Evolutionary conservation across 35 echinoderm and acorn worm genomes (phyloP), one percentile per base, ranked within the genome.

Genomic region (Nesometra sesokonis): DNA sequence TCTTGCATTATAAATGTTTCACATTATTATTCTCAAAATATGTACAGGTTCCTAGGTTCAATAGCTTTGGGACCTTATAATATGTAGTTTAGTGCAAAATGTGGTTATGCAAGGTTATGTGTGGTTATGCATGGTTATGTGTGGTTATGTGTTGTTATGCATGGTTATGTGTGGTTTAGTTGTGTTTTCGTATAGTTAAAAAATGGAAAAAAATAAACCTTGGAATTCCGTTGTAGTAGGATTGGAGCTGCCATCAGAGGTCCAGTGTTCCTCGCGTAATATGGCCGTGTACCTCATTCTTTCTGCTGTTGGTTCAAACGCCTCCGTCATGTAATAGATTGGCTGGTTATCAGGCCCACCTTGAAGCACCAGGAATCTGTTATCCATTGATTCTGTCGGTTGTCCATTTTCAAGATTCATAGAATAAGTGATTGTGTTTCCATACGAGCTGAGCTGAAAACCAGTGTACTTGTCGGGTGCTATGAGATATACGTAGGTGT

Each of bases 401-500:
- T 5, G 77, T 5, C 95, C 95, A 13, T 76, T 86, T 27, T 91
- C 91, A 0, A 93, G 83, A 31, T 91, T 91, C 82, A 90, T 84
- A 11, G 81, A 77, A 77, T 88, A 88, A 17, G 78, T 77, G 33
- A 97, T 57, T 0, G 13, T 39, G n/a, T 84, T 46, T 2, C 89
- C 85, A 80, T 97, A 97, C 1, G 84, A 88, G 35, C 86, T 88
- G 13, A 97, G 57, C 37, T 93, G 77, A 31, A 77, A 32, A 11
- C 91, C 91, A 31, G 94, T 90, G 86, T 86, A 99, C 33, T 88
- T 87, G 29, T 17, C n/a, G 31, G 96, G 92, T 3, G 92, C 93
- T 17, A 33, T 81, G 34, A 99, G 92, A 81, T 99, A 94, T 8
- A 99, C 86, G 30, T 78, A 94, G 15, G 88, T 77, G 7, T 77